Evolutionary conservation across 2,113 vertebrate species (phyloP).

Genomic region (Gasterosteus aculeatus): DNA sequence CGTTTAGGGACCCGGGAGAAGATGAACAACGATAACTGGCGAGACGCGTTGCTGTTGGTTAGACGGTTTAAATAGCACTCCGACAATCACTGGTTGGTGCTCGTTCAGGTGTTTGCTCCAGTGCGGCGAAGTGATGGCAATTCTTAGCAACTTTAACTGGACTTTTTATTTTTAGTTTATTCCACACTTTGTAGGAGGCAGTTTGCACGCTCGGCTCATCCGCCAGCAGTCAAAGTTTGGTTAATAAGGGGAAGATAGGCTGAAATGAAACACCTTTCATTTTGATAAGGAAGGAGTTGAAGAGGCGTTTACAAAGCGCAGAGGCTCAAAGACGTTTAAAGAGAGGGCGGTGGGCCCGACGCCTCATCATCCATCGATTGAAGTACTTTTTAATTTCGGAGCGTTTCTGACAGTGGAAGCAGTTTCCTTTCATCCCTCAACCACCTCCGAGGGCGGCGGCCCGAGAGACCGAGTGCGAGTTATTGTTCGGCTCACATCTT

Average conservation of each 20-base stretch:
- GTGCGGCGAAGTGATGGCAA: no score
- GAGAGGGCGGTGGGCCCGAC: background rate
- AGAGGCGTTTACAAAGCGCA: background rate
- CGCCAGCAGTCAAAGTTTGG: background rate
- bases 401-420: background rate
- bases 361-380: background rate
- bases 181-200: constrained; percentile 16
- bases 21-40: constrained; percentile 21
- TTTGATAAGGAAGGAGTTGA: background rate
- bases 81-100: background rate
- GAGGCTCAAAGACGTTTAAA: background rate
- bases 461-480: background rate
- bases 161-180: constrained; percentile 13
- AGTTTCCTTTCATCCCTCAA: background rate
- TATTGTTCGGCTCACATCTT: background rate
- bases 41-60: background rate
- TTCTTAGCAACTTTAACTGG: constrained; percentile 19
- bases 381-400: background rate
- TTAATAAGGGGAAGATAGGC: background rate
- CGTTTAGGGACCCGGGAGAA: background rate
- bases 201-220: background rate
- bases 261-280: background rate
- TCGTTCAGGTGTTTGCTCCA: no score
- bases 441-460: background rate
- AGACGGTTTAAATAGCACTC: constrained; percentile 15